Evolutionary conservation across 2,888 invertebrate species (phyloP).

Genomic region (Caenorhabditis imperialis): DNA sequence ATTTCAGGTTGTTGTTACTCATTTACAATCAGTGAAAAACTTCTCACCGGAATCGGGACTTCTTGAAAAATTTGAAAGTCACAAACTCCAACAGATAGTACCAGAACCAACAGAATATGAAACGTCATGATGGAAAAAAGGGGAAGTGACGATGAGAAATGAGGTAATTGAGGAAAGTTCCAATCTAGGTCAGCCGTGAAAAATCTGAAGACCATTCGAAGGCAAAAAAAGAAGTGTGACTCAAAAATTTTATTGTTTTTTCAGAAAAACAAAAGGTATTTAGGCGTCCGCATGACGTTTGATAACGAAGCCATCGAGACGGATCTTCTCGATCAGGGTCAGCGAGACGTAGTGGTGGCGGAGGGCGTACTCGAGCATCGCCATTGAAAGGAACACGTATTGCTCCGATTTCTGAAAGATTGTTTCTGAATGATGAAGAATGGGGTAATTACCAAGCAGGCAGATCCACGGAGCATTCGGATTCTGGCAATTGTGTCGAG

Average conservation of each 20-base stretch:
- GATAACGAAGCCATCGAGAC: conserved; percentile 29
- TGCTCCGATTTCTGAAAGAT: conserved; percentile 61
- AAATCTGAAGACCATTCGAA: not conserved
- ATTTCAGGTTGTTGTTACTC: not conserved
- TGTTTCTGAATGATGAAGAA: not conserved
- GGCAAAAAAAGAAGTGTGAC: not conserved
- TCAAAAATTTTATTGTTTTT: no score
- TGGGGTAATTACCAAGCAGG: conserved; percentile 54
- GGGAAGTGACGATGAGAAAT: conserved; percentile 7
- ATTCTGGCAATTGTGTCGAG: conserved; percentile 66
- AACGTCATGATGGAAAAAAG: conserved; percentile 10
- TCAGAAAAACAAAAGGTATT: conserved; percentile 5
- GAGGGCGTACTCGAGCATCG: conserved; percentile 70
- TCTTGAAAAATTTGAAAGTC: conserved; percentile 39
- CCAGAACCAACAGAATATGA: not conserved
- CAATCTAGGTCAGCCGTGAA: conserved; percentile 44
- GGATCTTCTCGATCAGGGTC: conserved; percentile 19
- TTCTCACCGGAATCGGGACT: conserved; percentile 23
- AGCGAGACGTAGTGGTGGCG: conserved; percentile 43
- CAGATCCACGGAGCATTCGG: conserved; percentile 67
- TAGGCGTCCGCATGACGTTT: conserved; percentile 6
- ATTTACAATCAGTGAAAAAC: no score
- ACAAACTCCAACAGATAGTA: not conserved
- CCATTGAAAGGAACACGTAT: conserved; percentile 65
- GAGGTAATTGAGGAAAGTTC: conserved; percentile 19